These are phyloP conservation scores for Diadema setosum DNA, from an alignment of 35 echinoderm and acorn worm genomes.

Conservation along the genomic window DNA sequence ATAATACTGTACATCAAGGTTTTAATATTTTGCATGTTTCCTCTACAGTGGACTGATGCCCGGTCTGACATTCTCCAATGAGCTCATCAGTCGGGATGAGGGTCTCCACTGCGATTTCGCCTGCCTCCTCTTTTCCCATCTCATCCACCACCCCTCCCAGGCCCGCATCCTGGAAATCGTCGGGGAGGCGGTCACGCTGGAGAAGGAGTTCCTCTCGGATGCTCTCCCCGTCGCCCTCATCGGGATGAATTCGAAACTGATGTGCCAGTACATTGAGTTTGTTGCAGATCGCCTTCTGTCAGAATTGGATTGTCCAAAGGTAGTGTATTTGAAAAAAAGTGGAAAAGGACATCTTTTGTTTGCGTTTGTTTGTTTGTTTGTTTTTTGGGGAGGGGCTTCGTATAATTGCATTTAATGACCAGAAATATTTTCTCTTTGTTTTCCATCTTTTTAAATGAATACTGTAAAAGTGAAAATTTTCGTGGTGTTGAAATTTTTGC, in stretches of 20 bases:
- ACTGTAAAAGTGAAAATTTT: too few relatives aligned
- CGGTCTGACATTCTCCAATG: conserved; percentile 92
- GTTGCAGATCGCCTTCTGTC: conserved; percentile 81
- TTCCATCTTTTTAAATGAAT: too few relatives aligned
- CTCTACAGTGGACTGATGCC: conserved; percentile 70
- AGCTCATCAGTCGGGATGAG: conserved; percentile 92
- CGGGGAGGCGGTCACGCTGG: conserved; percentile 63
- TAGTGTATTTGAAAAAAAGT: too few relatives aligned
- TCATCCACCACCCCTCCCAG: conserved; percentile 45
- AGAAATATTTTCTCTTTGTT: too few relatives aligned
- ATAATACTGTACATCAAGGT: too few relatives aligned
- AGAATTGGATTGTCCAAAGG: conserved; percentile 79
- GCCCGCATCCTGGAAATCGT: conserved; percentile 61
- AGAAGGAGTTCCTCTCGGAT: conserved; percentile 69
- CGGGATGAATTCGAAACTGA: conserved; percentile 85
- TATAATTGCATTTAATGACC: too few relatives aligned
- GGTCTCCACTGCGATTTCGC: conserved; percentile 98
- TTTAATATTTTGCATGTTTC: background rate
- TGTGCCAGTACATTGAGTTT: conserved; percentile 91
- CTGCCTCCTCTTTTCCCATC: conserved; percentile 75
- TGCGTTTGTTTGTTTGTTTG: too few relatives aligned
- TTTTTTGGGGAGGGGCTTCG: too few relatives aligned
- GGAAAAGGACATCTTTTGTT: too few relatives aligned
- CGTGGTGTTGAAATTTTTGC: too few relatives aligned
- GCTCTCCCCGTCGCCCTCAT: conserved; percentile 77